phyloP scores from a whole-genome alignment of 2,797 vertebrate species.

The Gallinago nigripennis region DNA sequence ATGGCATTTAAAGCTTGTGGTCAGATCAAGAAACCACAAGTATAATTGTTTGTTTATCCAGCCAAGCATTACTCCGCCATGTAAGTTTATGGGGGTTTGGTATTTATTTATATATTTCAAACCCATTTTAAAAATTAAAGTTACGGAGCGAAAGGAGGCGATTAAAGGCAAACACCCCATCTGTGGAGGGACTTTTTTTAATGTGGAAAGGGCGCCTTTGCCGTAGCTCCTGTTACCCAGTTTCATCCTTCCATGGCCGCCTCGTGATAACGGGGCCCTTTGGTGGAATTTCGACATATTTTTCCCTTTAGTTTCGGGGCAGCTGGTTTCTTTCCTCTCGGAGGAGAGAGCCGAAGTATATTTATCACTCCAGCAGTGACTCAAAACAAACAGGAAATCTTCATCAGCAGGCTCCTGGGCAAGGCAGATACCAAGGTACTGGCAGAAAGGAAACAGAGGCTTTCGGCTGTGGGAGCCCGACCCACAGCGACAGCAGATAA shows the following conservation, averaged over 20 bases:
- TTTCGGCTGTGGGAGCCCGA: conserved; percentile 80
- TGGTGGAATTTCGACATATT: conserved; percentile 79
- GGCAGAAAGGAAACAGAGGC: conserved; percentile 84
- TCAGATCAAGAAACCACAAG: conserved; percentile 83
- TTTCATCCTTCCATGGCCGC: conserved; percentile 72
- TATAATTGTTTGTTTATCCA: conserved; percentile 82
- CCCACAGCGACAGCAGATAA: conserved; percentile 73
- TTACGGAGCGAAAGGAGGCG: conserved; percentile 38
- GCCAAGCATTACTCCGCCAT: conserved; percentile 70
- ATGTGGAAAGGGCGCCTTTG: conserved; percentile 60
- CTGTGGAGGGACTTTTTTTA: conserved; percentile 43
- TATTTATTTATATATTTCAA: conserved; percentile 74
- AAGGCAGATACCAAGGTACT: conserved; percentile 90
- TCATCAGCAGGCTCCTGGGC: conserved; percentile 87
- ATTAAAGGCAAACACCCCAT: conserved; percentile 42
- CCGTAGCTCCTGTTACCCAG: conserved; percentile 40
- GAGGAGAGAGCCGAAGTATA: conserved; percentile 81
- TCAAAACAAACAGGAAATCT: conserved; percentile 91
- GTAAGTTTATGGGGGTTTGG: conserved; percentile 52
- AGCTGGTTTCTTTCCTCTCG: conserved; percentile 84
- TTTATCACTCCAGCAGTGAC: conserved; percentile 90
- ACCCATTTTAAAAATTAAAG: conserved; percentile 61
- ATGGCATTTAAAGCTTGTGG: conserved; percentile 82
- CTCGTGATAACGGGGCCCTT: conserved; percentile 75
- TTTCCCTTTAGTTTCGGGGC: conserved; percentile 78